phyloP scores from a whole-genome alignment of 2,113 vertebrate species.

The Sander lucioperca region DNA sequence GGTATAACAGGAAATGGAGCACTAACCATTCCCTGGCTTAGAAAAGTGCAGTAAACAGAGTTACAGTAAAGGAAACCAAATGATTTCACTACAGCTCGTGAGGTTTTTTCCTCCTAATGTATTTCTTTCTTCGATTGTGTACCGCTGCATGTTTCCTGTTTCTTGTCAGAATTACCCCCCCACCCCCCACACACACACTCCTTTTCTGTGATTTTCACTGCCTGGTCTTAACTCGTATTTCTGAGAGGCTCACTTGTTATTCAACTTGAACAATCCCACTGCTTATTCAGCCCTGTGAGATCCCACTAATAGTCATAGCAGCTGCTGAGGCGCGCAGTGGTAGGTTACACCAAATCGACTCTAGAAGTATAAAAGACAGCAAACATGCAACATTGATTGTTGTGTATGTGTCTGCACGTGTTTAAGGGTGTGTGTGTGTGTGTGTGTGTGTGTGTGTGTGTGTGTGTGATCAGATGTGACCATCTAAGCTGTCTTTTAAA shows the following conservation, averaged over 20 bases:
- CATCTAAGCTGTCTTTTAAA: slow-evolving; percentile 76
- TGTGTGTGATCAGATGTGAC: slow-evolving; percentile 59
- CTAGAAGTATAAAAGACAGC: slow-evolving; percentile 63
- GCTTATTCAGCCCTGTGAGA: slow-evolving; percentile 75
- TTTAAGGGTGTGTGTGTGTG: slow-evolving; percentile 6
- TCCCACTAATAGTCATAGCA: slow-evolving; percentile 75
- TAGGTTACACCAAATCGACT: slow-evolving; percentile 69
- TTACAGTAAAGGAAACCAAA: neutral
- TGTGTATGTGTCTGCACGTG: slow-evolving; percentile 31
- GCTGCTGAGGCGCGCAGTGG: slow-evolving; percentile 61
- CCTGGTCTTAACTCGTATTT: slow-evolving; percentile 34
- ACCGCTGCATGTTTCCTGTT: neutral
- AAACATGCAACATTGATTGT: neutral
- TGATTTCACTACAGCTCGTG: neutral
- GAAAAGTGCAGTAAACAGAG: slow-evolving; percentile 14
- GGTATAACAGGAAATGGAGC: slow-evolving; percentile 12
- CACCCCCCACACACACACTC: neutral
- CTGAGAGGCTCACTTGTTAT: slow-evolving; percentile 67
- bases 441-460: neutral
- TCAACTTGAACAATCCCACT: slow-evolving; percentile 72
- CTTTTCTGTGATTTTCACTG: slow-evolving; percentile 28
- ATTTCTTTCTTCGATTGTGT: slow-evolving; percentile 18
- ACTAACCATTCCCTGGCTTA: neutral
- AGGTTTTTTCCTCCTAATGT: slow-evolving; percentile 5
- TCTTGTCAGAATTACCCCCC: slow-evolving; percentile 45